These are phyloP conservation scores for Allobates femoralis DNA, from an alignment of 2,797 vertebrate species.

Conservation along the genomic window DNA sequence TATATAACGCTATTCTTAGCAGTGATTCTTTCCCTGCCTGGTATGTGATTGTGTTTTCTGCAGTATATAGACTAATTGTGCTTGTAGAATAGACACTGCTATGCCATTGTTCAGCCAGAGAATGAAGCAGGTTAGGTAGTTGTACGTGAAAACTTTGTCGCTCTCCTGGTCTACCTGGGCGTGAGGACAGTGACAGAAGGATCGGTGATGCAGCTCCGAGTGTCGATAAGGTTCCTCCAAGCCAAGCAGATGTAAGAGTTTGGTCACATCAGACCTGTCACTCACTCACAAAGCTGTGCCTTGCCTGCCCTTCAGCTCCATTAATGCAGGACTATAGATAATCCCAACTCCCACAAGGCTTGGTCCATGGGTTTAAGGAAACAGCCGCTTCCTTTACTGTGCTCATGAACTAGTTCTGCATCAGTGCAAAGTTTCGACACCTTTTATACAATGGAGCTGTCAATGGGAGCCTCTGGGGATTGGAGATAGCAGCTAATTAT, in stretches of 20 bases:
- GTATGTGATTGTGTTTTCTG: neutral
- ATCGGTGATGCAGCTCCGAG: slow-evolving; percentile 20
- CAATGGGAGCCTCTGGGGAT: slow-evolving; percentile 55
- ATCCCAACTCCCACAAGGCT: slow-evolving; percentile 68
- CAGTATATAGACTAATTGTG: slow-evolving; percentile 27
- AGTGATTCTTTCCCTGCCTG: neutral
- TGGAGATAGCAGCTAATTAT: slow-evolving; percentile 62
- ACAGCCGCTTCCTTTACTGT: slow-evolving; percentile 64
- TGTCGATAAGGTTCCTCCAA: slow-evolving; percentile 59
- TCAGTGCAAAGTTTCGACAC: slow-evolving; percentile 44
- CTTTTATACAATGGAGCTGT: slow-evolving; percentile 62
- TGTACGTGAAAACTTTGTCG: slow-evolving; percentile 44
- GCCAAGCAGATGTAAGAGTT: slow-evolving; percentile 61
- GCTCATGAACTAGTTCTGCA: slow-evolving; percentile 50
- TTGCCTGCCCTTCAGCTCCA: slow-evolving; percentile 69
- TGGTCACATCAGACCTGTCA: slow-evolving; percentile 69
- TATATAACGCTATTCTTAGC: neutral
- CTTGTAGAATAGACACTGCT: slow-evolving; percentile 7
- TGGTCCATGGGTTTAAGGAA: slow-evolving; percentile 70
- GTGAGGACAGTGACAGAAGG: slow-evolving; percentile 26
- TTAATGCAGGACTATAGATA: slow-evolving; percentile 73
- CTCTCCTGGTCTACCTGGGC: slow-evolving; percentile 19
- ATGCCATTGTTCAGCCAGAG: slow-evolving; percentile 20
- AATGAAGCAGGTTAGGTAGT: slow-evolving; percentile 27
- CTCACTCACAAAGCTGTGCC: slow-evolving; percentile 67